Conservation (phyloP, 2,113 vertebrate species). For the Calidris pygmaea region DNA sequence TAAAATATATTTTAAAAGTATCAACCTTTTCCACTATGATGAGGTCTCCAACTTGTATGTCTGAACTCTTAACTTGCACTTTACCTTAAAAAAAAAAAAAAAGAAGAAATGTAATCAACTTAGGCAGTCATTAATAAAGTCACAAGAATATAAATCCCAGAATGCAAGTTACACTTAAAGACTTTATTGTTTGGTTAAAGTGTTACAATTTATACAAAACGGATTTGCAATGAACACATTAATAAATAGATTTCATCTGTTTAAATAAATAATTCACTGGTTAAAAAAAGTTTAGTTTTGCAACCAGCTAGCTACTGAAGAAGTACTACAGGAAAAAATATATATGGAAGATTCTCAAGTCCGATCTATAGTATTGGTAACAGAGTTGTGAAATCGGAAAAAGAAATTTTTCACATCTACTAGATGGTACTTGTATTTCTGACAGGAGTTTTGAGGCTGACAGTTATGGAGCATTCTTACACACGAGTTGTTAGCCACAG, state of each 20-base stretch:
- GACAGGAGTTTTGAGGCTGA: not conserved
- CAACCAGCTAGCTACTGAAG: not conserved
- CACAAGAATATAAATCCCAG: constrained; percentile 9
- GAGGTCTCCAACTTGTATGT: constrained; percentile 98
- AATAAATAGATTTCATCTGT: not conserved
- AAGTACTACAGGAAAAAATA: not conserved
- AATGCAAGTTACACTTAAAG: not conserved
- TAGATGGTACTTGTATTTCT: not conserved
- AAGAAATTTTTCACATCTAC: not conserved
- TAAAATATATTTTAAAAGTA: constrained; percentile 68
- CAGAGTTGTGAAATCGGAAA: not conserved
- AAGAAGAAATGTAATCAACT: constrained; percentile 67
- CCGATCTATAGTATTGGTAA: not conserved
- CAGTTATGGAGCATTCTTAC: not conserved
- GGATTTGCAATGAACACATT: not conserved
- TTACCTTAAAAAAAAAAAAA: constrained; percentile 82
- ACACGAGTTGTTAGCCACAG: not conserved
- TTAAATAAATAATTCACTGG: not conserved
- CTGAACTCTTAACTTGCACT: constrained; percentile 96
- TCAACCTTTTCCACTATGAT: constrained; percentile 98
- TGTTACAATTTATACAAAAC: not conserved
- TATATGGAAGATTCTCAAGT: not conserved
- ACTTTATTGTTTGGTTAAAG: not conserved
- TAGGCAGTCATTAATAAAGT: constrained; percentile 3
- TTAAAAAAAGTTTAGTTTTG: not conserved